Conservation (phyloP, 2,888 invertebrate genomes). For the Hoplodrina ambigua region DNA sequence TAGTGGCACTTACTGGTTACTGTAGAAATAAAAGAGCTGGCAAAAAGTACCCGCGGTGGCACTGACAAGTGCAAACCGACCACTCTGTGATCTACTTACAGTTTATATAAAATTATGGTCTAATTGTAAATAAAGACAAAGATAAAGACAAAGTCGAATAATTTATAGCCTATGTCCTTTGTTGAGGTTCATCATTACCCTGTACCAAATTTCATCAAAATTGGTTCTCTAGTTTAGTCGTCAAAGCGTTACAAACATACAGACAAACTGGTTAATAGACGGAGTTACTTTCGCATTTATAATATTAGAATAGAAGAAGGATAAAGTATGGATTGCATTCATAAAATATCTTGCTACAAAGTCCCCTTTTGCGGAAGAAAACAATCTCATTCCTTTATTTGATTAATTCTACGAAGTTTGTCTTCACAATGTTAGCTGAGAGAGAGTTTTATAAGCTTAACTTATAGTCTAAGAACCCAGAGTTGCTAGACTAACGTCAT, state of each 20-base stretch:
- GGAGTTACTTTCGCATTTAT: too few relatives aligned
- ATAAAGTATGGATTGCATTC: too few relatives aligned
- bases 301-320: too few relatives aligned
- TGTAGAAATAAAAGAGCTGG: conserved; percentile 29
- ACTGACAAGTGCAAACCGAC: conserved; percentile 14
- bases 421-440: conserved; percentile 9
- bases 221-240: too few relatives aligned
- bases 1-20: conserved; percentile 19
- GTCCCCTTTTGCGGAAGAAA: conserved; percentile 6
- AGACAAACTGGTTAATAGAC: too few relatives aligned
- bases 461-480: neutral
- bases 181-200: too few relatives aligned
- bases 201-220: too few relatives aligned
- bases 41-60: conserved; percentile 6
- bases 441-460: conserved; percentile 24
- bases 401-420: conserved; percentile 29
- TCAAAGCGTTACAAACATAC: too few relatives aligned
- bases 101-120: conserved; percentile 3
- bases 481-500: too few relatives aligned
- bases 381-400: conserved; percentile 30
- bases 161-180: too few relatives aligned
- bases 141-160: too few relatives aligned
- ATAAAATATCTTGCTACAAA: conserved; percentile 12
- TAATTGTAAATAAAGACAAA: too few relatives aligned
- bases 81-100: conserved; percentile 28